phyloP scores from a whole-genome alignment of 2,888 invertebrate genomes.

The Calliscelio sp. region DNA sequence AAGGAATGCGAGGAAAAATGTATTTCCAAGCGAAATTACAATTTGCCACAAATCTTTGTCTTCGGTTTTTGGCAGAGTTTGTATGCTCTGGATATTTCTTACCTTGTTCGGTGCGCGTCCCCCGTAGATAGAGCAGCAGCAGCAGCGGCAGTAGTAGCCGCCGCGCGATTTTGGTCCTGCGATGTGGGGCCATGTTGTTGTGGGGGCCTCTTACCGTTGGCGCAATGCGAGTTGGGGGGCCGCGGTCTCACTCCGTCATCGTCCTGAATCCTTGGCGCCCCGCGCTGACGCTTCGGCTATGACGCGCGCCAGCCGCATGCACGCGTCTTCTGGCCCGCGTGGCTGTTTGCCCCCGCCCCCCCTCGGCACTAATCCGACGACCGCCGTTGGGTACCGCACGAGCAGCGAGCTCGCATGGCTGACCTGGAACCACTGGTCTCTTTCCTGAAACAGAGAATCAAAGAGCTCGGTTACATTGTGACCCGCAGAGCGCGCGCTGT shows the following conservation, averaged over 20 bases:
- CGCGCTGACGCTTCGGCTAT: constrained; percentile 39
- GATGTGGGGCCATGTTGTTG: constrained; percentile 53
- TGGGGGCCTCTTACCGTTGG: constrained; percentile 2
- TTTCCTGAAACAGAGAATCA: constrained; percentile 61
- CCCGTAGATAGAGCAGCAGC: constrained; percentile 68
- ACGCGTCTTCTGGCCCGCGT: constrained; percentile 52
- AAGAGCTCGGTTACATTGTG: no score
- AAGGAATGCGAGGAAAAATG: no score
- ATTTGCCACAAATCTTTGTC: no score
- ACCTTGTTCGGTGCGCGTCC: constrained; percentile 63
- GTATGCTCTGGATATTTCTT: constrained; percentile 16
- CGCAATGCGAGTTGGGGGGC: constrained; percentile 37
- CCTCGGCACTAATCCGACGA: constrained; percentile 48
- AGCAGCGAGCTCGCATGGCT: constrained; percentile 60
- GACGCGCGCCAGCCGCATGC: constrained; percentile 54
- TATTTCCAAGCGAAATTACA: no score
- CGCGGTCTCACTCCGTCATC: constrained; percentile 59
- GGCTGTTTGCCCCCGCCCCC: constrained; percentile 30
- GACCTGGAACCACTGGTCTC: constrained; percentile 16
- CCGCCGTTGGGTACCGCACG: constrained; percentile 44
- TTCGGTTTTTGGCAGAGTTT: no score
- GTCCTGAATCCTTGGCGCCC: constrained; percentile 41
- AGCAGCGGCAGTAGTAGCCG: constrained; percentile 54
- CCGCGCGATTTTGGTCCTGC: constrained; percentile 45
- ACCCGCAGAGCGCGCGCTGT: no score